These are phyloP conservation scores for Forbesichthys agassizii DNA, from an alignment of 2,113 vertebrate species.

Conservation along the genomic window DNA sequence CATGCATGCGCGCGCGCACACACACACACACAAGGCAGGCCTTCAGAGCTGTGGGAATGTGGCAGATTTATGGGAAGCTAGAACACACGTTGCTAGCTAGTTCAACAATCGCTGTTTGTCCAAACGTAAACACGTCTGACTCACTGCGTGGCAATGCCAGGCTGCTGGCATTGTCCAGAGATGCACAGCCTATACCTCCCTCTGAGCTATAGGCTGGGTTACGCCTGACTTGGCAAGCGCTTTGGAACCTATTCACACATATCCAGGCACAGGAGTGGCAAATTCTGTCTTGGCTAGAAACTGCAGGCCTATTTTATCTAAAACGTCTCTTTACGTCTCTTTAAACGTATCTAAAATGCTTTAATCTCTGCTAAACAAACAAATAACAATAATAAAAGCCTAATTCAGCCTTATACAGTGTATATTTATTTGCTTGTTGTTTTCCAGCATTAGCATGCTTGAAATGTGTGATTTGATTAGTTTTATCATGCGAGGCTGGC, in stretches of 20 bases:
- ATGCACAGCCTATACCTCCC: conserved; percentile 25
- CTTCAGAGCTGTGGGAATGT: conserved; percentile 69
- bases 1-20: background rate
- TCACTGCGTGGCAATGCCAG: conserved; percentile 77
- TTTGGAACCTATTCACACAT: conserved; percentile 14
- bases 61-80: conserved; percentile 61
- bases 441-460: conserved; percentile 12
- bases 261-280: background rate
- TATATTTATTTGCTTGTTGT: conserved; percentile 30
- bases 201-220: conserved; percentile 29
- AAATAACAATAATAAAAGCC: too few relatives aligned
- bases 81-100: conserved; percentile 75
- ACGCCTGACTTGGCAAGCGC: conserved; percentile 32
- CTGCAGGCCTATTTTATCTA: too few relatives aligned
- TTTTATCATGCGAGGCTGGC: conserved; percentile 10
- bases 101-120: conserved; percentile 82
- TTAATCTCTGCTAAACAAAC: too few relatives aligned
- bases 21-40: background rate
- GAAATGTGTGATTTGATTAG: conserved; percentile 12
- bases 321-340: too few relatives aligned
- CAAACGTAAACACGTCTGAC: conserved; percentile 65
- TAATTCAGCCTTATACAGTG: background rate
- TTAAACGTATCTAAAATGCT: too few relatives aligned
- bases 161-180: conserved; percentile 29
- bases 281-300: too few relatives aligned